Percentiles rank a stretch among this genome's conserved stretches.
Conservation (phyloP, 2,797 vertebrate species). For the Melanotaenia parkinsoni region DNA sequence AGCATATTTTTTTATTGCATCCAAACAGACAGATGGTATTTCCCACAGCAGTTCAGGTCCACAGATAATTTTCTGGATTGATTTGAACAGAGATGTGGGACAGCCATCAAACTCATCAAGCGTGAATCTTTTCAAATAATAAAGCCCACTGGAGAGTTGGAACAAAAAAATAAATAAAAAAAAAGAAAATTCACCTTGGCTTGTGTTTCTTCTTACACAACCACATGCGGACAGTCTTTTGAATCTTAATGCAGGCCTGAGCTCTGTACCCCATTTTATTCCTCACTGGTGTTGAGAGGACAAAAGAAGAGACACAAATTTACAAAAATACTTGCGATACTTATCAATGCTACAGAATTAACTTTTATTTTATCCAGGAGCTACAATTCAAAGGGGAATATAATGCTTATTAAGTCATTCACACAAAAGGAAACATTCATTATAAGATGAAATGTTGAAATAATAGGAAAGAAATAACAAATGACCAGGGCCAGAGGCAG, state of each 20-base stretch:
- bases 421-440: conserved; percentile 7
- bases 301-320: background rate
- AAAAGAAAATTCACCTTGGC: conserved; percentile 88
- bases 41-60: conserved; percentile 40
- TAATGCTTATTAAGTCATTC: background rate
- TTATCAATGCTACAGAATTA: background rate
- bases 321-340: background rate
- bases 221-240: conserved; percentile 98
- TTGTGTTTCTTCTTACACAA: conserved; percentile 95
- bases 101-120: conserved; percentile 56
- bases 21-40: conserved; percentile 1
- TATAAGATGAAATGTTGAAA: conserved; percentile 31
- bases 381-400: background rate
- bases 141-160: conserved; percentile 12
- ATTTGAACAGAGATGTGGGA: conserved; percentile 43
- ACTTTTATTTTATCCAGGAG: background rate
- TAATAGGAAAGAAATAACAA: conserved; percentile 34
- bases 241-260: conserved; percentile 95
- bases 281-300: conserved; percentile 81
- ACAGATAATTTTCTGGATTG: conserved; percentile 51
- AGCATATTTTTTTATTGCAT: background rate
- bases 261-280: conserved; percentile 97
- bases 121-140: conserved; percentile 42
- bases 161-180: conserved; percentile 20
- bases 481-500: conserved; percentile 23